Evolutionary conservation across 2,113 vertebrate genomes (phyloP).

Genomic region (Istiophorus platypterus): DNA sequence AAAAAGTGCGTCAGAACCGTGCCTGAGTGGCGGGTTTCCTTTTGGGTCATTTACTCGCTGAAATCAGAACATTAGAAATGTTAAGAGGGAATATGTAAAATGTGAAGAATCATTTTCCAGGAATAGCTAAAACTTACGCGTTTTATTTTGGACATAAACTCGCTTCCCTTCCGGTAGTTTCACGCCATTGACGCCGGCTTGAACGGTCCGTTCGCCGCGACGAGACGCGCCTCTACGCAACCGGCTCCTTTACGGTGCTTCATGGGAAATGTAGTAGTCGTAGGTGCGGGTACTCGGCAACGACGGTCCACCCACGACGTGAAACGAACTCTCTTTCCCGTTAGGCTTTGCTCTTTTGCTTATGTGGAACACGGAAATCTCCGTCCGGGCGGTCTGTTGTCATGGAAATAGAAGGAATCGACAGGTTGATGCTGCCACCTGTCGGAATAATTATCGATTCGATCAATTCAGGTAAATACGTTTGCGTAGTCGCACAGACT

Average conservation of each 20-base stretch:
- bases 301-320: rapidly evolving
- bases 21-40: rapidly evolving
- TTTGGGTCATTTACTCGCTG: rapidly evolving
- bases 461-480: background rate
- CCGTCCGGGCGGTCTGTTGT: background rate
- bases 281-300: rapidly evolving
- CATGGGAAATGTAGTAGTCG: slow-evolving; percentile 61
- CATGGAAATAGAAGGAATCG: slow-evolving; percentile 37
- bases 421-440: slow-evolving; percentile 69
- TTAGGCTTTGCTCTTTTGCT: slow-evolving; percentile 57
- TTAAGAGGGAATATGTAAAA: rapidly evolving
- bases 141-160: slow-evolving; percentile 56
- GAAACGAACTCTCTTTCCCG: slow-evolving; percentile 67
- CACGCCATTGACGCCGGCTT: background rate
- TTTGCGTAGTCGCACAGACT: background rate
- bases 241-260: slow-evolving; percentile 42
- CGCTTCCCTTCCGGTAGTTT: slow-evolving; percentile 22
- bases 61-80: rapidly evolving
- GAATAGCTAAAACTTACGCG: rapidly evolving
- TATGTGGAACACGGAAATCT: slow-evolving; percentile 81
- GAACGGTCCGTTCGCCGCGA: slow-evolving; percentile 36
- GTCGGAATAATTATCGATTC: slow-evolving; percentile 10
- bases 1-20: background rate
- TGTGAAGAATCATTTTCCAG: rapidly evolving
- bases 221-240: slow-evolving; percentile 24